Evolutionary conservation across 2,888 invertebrate genomes (phyloP).

Genomic region (Cephus rjabovi): DNA sequence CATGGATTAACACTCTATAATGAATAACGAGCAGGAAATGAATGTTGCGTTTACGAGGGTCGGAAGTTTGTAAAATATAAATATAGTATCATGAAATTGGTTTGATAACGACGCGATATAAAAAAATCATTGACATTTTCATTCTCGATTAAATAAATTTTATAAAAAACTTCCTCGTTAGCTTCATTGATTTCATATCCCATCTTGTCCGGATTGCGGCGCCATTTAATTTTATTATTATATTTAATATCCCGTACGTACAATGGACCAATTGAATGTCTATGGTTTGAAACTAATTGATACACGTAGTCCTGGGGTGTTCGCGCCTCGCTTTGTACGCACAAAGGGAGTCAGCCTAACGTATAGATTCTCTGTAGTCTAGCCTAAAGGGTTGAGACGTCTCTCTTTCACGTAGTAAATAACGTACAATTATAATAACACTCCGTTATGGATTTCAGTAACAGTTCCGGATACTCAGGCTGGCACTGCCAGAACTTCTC

Average conservation of each 20-base stretch:
- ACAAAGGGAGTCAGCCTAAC: no score
- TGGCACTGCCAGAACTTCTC: conserved; percentile 19
- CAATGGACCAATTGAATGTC: no score
- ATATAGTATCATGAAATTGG: background rate
- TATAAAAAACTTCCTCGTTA: background rate
- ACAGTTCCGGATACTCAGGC: conserved; percentile 10
- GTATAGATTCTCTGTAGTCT: no score
- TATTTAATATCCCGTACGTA: no score
- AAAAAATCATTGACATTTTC: background rate
- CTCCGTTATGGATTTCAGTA: conserved; percentile 27
- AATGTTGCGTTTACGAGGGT: background rate
- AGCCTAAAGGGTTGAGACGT: conserved; percentile 10
- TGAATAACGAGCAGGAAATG: background rate
- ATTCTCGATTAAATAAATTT: background rate
- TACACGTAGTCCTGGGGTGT: no score
- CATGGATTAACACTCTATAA: background rate
- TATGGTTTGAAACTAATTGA: no score
- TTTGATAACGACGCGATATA: background rate
- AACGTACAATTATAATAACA: conserved; percentile 40
- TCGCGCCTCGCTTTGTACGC: no score
- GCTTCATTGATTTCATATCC: background rate
- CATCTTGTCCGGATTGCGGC: no score
- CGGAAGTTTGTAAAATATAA: background rate
- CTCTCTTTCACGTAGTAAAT: conserved; percentile 35
- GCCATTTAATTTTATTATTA: no score